phyloP scores from a whole-genome alignment of 2,888 invertebrate genomes.

The Taphrorychus bicolor region DNA sequence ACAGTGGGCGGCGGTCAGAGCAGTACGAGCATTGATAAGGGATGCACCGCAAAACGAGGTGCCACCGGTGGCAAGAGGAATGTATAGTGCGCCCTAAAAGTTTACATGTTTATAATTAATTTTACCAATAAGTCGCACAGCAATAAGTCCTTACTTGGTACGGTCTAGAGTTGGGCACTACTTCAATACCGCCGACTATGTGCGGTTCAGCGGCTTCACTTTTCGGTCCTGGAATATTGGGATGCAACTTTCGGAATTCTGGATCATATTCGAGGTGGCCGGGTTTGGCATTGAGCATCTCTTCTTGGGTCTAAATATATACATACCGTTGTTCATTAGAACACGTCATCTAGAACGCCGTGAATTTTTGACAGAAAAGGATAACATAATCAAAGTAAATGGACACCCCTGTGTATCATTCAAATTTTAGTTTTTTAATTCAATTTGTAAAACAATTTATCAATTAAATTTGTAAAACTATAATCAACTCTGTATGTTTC shows the following conservation, averaged over 20 bases:
- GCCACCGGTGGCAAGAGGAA: conserved; percentile 13
- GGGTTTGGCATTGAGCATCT: not conserved
- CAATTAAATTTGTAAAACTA: no score
- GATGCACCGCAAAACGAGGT: conserved; percentile 47
- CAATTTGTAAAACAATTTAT: no score
- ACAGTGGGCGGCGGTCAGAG: conserved; percentile 48
- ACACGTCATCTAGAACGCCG: no score
- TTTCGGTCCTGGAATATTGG: not conserved
- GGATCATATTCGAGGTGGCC: conserved; percentile 3
- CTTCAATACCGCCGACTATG: not conserved
- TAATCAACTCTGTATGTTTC: no score
- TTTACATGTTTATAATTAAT: not conserved
- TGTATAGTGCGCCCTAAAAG: conserved; percentile 22
- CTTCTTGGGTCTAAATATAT: not conserved
- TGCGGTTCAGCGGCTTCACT: not conserved
- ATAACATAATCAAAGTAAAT: no score
- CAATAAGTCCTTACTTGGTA: conserved; percentile 2
- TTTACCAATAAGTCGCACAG: no score
- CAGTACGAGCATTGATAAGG: conserved; percentile 40
- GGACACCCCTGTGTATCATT: no score
- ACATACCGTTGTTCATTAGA: no score
- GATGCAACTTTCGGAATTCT: not conserved
- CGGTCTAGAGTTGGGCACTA: not conserved
- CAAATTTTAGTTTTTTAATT: no score
- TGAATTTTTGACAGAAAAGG: no score